Percentiles rank a stretch among this genome's conserved stretches.
Evolutionary conservation across 2,797 vertebrate genomes (phyloP).

Genomic region (Anguilla megastoma): DNA sequence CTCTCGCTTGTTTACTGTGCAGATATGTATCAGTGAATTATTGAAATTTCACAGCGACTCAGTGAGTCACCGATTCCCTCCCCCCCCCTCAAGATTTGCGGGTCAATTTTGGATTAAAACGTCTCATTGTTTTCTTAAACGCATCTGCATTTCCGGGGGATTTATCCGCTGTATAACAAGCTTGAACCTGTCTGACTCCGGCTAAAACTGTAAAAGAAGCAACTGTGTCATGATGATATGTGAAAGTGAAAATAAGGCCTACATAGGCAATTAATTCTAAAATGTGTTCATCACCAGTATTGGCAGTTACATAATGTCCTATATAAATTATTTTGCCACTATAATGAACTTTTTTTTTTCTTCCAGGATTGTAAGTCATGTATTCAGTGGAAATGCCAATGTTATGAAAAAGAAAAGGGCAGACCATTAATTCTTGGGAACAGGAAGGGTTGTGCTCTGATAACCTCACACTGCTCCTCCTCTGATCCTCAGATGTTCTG

Average conservation of each 20-base stretch:
- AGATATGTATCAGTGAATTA: slow-evolving; percentile 47
- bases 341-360: background rate
- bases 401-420: background rate
- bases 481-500: background rate
- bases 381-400: background rate
- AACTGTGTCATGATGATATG: background rate
- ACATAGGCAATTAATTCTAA: background rate
- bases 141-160: background rate
- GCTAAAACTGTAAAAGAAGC: background rate
- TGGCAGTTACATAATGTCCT: background rate
- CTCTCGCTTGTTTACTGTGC: slow-evolving; percentile 25
- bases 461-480: background rate
- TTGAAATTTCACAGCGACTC: slow-evolving; percentile 45
- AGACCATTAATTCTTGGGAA: background rate
- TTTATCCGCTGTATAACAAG: background rate
- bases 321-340: background rate
- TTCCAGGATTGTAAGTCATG: background rate
- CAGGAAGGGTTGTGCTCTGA: background rate
- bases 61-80: slow-evolving; percentile 28
- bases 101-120: background rate
- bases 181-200: background rate
- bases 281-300: background rate
- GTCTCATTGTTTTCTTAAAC: slow-evolving; percentile 20
- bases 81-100: slow-evolving; percentile 44
- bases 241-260: background rate